Conservation (phyloP, 1,140 invertebrate species). For the Drosophila mayri region DNA sequence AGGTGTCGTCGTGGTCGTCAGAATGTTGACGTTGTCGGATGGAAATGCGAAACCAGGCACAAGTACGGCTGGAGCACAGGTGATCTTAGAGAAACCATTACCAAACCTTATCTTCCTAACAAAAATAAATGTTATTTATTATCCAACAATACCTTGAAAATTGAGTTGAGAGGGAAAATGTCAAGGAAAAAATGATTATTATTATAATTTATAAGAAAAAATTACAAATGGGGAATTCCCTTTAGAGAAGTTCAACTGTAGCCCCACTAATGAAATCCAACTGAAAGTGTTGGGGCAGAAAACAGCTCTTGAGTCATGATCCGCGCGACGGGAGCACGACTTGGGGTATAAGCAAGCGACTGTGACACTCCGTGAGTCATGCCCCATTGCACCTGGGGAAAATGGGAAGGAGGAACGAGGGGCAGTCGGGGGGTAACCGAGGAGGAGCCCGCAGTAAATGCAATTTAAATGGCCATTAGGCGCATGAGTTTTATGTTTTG, state of each 20-base stretch:
- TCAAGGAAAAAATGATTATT: background rate
- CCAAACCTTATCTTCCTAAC: background rate
- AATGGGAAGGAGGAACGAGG: background rate
- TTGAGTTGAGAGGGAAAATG: background rate
- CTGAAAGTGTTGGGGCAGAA: conserved; percentile 40
- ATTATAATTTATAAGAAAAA: background rate
- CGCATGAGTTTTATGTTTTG: conserved; percentile 62
- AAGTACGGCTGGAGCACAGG: conserved; percentile 15
- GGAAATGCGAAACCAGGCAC: conserved; percentile 30
- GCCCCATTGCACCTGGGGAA: conserved; percentile 57
- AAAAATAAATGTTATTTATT: background rate
- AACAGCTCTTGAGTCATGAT: conserved; percentile 63
- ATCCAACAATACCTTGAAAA: background rate
- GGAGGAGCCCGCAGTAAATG: conserved; percentile 35
- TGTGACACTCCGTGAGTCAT: conserved; percentile 70
- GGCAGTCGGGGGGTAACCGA: background rate
- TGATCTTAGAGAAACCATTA: background rate
- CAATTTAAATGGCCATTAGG: conserved; percentile 73
- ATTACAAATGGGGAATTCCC: background rate
- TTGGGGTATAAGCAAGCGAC: conserved; percentile 50
- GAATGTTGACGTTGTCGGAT: conserved; percentile 26
- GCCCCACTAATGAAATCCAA: conserved; percentile 29
- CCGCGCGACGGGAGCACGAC: conserved; percentile 26
- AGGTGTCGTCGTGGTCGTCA: conserved; percentile 21
- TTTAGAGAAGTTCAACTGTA: conserved; percentile 8